Evolutionary conservation across 2,113 vertebrate genomes (phyloP), one percentile per base, ranked within the genome.

Genomic region (Neoarius graeffei): DNA sequence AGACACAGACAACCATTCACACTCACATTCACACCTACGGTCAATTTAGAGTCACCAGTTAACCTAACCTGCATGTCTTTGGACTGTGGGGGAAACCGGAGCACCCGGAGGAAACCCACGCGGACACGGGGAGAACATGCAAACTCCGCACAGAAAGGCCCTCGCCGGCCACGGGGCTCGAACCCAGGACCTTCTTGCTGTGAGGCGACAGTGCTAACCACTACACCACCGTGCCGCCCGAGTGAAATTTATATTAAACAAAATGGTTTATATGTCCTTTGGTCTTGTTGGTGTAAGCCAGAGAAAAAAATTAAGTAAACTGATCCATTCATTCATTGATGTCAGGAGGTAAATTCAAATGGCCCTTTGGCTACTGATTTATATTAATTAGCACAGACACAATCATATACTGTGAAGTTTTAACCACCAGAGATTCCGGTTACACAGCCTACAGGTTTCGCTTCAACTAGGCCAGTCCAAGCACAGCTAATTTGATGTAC

Each of bases 311-410:
- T 76, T 81, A 54, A 64, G 30, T 54, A 88, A 35, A 88, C 7
- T n/a, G 25, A 17, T 79, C 50, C 35, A 35, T 35, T 2, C 9
- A 27, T 30, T 83, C 48, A 64, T 50, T 84, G 84, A 86, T 88
- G 79, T 62, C 79, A 57, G 48, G 25, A 83, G 81, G 74, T 30
- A 66, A 56, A 66, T 80, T 52, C 66, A 66, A 64, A 88, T 84
- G 42, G 54, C 50, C 35, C 57, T 66, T 86, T 69, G 35, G 57
- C 64, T 56, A 77, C 60, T 86, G 6, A 86, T 57, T 57, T 80
- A 84, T 69, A 88, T 84, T 30, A 69, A 82, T 64, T 82, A 62
- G 57, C 74, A 88, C 19, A 83, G 52, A 48, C 52, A 76, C 79
- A 83, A 66, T 81, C 14, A 83, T 83, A 80, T 71, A 59, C 48